phyloP scores from a whole-genome alignment of 2,888 invertebrate species.

The Watsonalla binaria region DNA sequence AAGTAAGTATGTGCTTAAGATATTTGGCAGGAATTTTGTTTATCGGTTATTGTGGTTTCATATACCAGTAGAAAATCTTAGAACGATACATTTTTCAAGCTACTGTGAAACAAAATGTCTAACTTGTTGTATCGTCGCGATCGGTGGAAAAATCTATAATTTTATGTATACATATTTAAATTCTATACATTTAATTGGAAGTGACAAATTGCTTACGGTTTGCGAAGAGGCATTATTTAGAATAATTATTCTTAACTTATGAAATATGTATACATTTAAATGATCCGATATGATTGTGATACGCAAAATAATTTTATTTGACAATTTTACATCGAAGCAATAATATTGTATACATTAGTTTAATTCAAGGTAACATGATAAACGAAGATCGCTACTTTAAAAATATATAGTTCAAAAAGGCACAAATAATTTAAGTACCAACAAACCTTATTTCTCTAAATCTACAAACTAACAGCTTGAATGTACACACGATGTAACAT shows the following conservation, averaged over 20 bases:
- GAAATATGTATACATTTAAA: not conserved
- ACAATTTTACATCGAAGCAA: constrained; percentile 4
- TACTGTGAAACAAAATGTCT: too few relatives aligned
- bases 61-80: too few relatives aligned
- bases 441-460: constrained; percentile 20
- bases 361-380: constrained; percentile 26
- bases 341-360: constrained; percentile 16
- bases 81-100: too few relatives aligned
- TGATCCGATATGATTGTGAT: not conserved
- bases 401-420: constrained; percentile 39
- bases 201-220: constrained; percentile 39
- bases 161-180: constrained; percentile 4
- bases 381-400: constrained; percentile 27
- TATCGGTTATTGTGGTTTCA: too few relatives aligned
- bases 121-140: too few relatives aligned
- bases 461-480: constrained; percentile 16
- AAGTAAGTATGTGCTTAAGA: too few relatives aligned
- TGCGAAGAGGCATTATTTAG: constrained; percentile 31
- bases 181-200: constrained; percentile 12
- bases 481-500: constrained; percentile 25
- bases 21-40: too few relatives aligned
- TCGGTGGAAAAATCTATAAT: too few relatives aligned
- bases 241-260: constrained; percentile 9
- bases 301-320: not conserved
- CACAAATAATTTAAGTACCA: constrained; percentile 68